Base-by-base conservation (phyloP, 2,888 invertebrate species). In the Pseudolycoriella hygida region DNA sequence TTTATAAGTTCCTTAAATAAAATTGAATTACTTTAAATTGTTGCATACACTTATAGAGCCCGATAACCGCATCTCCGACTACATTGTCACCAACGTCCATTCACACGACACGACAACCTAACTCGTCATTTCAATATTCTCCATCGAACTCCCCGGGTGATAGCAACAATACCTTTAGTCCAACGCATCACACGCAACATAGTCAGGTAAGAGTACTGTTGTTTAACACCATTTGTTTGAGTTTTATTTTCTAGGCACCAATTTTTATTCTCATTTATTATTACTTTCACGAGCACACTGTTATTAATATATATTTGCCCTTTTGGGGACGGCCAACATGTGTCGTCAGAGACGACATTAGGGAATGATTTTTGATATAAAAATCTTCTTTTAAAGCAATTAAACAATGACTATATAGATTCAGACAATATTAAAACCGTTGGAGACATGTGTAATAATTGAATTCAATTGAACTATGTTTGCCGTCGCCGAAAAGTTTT, bases 71-170 rank as follows among this genome's bases (percentile, higher is more conserved):
- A 59, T 79, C 78, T 64, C 79, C 81, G 53, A 74, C 79, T 56
- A 77, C 78, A 56, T 69, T 78, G 64, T 77, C 77, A 58, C 77
- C 76, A 53, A 77, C 73, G 58, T 75, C 75, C 64, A 69, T 75
- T 62, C 71, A 72, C 54, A 63, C n/a, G n/a, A n/a, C 67, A 50
- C 66, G 67, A 50, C 60, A 63, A 48, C 59, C 64, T 51, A 56
- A 58, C 47, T 59, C 57, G 48, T 60, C 59, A 50, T 66, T 66
- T 60, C 64, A 62, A 53, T 68, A 52, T 48, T 53, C 54, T 32
- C 52, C 53, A 19, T 52, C 51, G 51, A 47, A 42, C 31, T 46
- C 48, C 11, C 48, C 46, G 8, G 40, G 39, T 37, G 51, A 51
- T 42, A 49, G 47, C 44, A 51, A 25, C 25, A 25, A 49, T 48